Percentiles rank a stretch among this genome's conserved stretches.
Evolutionary conservation across 1,140 invertebrate species (phyloP).

Genomic region (Zaprionus inermis): DNA sequence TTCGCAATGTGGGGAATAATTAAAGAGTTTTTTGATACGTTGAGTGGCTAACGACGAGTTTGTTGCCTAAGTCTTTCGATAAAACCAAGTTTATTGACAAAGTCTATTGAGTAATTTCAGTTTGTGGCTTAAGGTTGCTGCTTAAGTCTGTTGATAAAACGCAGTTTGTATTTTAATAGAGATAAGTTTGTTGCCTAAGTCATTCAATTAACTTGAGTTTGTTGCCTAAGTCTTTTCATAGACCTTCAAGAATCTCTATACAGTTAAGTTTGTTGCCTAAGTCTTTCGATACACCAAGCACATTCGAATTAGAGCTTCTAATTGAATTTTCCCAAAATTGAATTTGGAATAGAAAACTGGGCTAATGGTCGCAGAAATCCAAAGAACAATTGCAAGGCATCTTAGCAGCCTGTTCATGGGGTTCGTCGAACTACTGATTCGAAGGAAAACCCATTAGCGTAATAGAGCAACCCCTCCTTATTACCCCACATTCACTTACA

Average conservation of each 20-base stretch:
- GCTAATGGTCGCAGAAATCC: slow-evolving; percentile 16
- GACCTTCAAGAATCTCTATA: too few relatives aligned
- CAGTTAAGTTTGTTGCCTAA: slow-evolving; percentile 5
- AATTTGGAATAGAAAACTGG: slow-evolving; percentile 8
- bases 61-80: slow-evolving; percentile 43
- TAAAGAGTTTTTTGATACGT: slow-evolving; percentile 41
- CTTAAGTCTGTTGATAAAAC: slow-evolving; percentile 21
- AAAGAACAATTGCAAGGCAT: slow-evolving; percentile 4
- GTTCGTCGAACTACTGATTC: slow-evolving; percentile 38
- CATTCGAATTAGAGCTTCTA: slow-evolving; percentile 16
- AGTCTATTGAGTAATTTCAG: too few relatives aligned
- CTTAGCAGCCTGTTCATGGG: neutral
- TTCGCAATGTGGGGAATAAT: slow-evolving; percentile 26
- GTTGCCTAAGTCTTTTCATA: too few relatives aligned
- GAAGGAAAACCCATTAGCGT: slow-evolving; percentile 9
- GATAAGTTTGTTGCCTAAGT: slow-evolving; percentile 14
- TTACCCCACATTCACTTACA: slow-evolving; percentile 2
- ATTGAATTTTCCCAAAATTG: slow-evolving; percentile 24
- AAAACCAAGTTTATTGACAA: neutral
- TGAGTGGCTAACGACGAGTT: slow-evolving; percentile 47
- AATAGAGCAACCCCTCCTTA: slow-evolving; percentile 22
- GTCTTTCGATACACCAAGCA: slow-evolving; percentile 26
- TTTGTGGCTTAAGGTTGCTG: slow-evolving; percentile 35
- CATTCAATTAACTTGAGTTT: too few relatives aligned
- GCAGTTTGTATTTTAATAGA: too few relatives aligned